Percentiles rank a stretch among this genome's conserved stretches.
Evolutionary conservation across 2,113 vertebrate genomes (phyloP).

Genomic region (Acanthisitta chloris): DNA sequence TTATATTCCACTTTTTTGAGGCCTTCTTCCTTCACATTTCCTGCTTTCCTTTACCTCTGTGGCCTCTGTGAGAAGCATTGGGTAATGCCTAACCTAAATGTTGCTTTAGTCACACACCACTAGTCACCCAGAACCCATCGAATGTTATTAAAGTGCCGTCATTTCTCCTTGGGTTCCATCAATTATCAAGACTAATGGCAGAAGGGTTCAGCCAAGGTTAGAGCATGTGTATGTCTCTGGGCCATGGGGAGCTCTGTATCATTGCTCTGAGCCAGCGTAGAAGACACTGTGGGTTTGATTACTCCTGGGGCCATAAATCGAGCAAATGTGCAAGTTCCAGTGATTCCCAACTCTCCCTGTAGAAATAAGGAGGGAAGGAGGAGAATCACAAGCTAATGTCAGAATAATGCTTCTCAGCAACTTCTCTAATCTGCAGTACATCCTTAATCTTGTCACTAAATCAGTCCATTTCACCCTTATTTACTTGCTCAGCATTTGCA

Average conservation of each 20-base stretch:
- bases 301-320: slow-evolving; percentile 13
- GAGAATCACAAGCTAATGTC: background rate
- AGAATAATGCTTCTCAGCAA: background rate
- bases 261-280: slow-evolving; percentile 6
- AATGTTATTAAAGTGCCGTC: slow-evolving; percentile 60
- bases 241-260: slow-evolving; percentile 36
- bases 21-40: slow-evolving; percentile 1
- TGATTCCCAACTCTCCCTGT: background rate
- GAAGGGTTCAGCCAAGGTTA: slow-evolving; percentile 65
- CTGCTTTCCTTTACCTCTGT: background rate
- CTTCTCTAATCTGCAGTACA: background rate
- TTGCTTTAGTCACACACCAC: slow-evolving; percentile 67
- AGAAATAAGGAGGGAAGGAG: background rate
- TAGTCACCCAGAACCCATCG: slow-evolving; percentile 53
- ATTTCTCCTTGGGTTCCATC: slow-evolving; percentile 40
- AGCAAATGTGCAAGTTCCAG: background rate
- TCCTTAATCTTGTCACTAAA: background rate
- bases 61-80: background rate
- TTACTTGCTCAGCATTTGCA: background rate
- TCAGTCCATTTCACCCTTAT: background rate
- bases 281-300: background rate
- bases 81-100: slow-evolving; percentile 38
- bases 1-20: background rate
- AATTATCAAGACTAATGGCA: slow-evolving; percentile 46
- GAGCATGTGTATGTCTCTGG: slow-evolving; percentile 12